Evolutionary conservation across 2,113 vertebrate genomes (phyloP).

Genomic region (Ranitomeya variabilis): DNA sequence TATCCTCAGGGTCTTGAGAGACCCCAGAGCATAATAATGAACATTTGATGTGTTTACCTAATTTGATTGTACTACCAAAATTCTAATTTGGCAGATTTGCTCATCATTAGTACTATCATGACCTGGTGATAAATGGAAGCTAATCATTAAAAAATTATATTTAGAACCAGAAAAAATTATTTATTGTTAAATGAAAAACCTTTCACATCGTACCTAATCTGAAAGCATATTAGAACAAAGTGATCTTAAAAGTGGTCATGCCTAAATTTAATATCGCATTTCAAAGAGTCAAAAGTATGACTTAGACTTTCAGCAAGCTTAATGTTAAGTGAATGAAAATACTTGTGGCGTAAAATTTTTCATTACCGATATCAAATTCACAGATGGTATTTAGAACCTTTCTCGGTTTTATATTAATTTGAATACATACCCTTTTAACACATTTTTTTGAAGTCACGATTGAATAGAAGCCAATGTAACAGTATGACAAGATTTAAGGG

Average conservation of each 20-base stretch:
- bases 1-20: too few relatives aligned
- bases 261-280: background rate
- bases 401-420: background rate
- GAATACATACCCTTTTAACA: background rate
- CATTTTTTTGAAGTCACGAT: background rate
- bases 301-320: background rate
- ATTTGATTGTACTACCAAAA: too few relatives aligned
- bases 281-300: background rate
- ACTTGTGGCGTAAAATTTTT: background rate
- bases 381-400: conserved; percentile 3
- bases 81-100: too few relatives aligned
- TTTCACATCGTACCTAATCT: background rate
- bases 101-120: too few relatives aligned
- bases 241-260: conserved; percentile 1
- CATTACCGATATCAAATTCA: background rate
- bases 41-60: too few relatives aligned
- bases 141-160: too few relatives aligned
- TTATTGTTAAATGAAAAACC: background rate
- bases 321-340: conserved; percentile 9
- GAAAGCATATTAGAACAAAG: background rate
- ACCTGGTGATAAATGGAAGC: too few relatives aligned
- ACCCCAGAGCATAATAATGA: too few relatives aligned
- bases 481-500: background rate
- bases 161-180: background rate
- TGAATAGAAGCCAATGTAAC: background rate